Conservation (phyloP, 2,888 invertebrate species). For the Noctua comes region DNA sequence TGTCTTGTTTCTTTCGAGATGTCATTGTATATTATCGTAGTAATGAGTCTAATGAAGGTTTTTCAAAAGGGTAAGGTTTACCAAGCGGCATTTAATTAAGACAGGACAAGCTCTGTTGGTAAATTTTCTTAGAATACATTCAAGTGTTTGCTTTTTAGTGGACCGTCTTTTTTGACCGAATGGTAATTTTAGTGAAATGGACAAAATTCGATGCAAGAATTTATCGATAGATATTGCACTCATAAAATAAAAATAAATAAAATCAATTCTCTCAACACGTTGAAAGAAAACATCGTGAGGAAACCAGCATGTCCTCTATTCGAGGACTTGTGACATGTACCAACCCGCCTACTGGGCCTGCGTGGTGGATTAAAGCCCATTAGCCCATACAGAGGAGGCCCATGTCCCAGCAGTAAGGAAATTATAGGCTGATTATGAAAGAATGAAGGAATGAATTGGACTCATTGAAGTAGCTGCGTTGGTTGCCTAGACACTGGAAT, state of each 20-base stretch:
- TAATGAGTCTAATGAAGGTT: constrained; percentile 86
- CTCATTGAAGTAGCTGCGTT: not conserved
- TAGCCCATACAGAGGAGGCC: no score
- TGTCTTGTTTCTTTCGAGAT: constrained; percentile 42
- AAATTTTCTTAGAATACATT: constrained; percentile 69
- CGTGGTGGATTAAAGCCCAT: no score
- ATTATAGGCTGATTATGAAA: no score
- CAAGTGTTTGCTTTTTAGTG: constrained; percentile 42
- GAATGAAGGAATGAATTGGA: not conserved
- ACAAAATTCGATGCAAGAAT: not conserved
- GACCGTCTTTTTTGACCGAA: constrained; percentile 21
- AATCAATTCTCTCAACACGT: no score
- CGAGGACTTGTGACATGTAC: no score
- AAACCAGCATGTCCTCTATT: no score
- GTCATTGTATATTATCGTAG: constrained; percentile 66
- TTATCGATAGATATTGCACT: not conserved
- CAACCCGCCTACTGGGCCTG: no score
- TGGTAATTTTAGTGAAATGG: constrained; percentile 21
- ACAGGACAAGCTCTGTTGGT: constrained; percentile 69
- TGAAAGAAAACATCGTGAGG: no score
- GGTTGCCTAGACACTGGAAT: not conserved
- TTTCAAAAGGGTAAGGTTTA: constrained; percentile 81
- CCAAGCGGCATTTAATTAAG: constrained; percentile 83
- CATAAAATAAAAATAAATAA: no score
- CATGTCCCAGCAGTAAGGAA: no score